Evolutionary conservation across 2,113 vertebrate genomes (phyloP).

Genomic region (Lycocorax pyrrhopterus): DNA sequence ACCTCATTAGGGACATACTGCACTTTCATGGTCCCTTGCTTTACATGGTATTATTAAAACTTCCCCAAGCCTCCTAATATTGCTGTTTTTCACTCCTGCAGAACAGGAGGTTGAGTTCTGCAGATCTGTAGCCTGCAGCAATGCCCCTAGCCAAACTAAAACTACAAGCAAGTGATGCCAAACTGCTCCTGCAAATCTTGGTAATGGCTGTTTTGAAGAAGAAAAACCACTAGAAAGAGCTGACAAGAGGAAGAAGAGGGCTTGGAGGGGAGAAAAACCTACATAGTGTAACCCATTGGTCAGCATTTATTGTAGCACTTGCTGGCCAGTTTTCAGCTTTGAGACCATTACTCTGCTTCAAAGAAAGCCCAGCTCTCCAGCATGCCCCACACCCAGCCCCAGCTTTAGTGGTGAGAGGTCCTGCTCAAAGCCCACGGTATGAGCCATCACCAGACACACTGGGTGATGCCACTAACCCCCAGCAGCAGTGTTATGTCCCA

Average conservation of each 20-base stretch:
- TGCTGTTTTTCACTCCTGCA: not conserved
- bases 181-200: not conserved
- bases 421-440: not conserved
- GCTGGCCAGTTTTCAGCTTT: not conserved
- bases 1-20: not conserved
- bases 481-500: not conserved
- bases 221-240: not conserved
- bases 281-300: not conserved
- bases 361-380: not conserved
- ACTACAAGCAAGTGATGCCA: not conserved
- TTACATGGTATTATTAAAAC: not conserved
- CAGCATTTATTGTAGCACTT: not conserved
- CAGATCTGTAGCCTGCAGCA: constrained; percentile 15
- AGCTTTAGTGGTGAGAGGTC: not conserved
- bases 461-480: not conserved
- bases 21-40: constrained; percentile 18
- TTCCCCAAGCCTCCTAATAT: not conserved
- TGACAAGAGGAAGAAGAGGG: not conserved
- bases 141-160: not conserved
- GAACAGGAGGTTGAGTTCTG: not conserved
- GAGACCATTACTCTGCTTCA: not conserved
- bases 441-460: not conserved
- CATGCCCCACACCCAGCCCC: not conserved
- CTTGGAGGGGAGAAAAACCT: not conserved
- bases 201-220: not conserved